Conservation (phyloP, 2,797 vertebrate species). For the Urophycis tenuis region DNA sequence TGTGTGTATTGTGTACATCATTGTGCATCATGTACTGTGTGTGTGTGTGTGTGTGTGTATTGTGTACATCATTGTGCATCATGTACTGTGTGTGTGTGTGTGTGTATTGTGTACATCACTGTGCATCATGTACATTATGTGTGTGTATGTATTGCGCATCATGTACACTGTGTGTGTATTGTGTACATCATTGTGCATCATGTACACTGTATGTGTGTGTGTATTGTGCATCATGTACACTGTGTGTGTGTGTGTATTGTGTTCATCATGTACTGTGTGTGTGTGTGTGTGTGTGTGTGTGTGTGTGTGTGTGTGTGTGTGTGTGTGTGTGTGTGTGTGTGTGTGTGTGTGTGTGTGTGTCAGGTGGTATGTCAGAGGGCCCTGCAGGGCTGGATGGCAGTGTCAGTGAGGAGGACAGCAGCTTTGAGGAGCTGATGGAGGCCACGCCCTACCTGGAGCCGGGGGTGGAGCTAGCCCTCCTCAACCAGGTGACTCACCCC, state of each 20-base stretch:
- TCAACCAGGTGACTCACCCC: constrained; percentile 81
- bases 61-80: no score
- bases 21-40: no score
- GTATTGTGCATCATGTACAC: no score
- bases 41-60: constrained; percentile 1
- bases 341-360: constrained; percentile 8
- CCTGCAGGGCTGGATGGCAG: constrained; percentile 82
- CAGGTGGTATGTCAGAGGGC: constrained; percentile 77
- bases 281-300: not conserved
- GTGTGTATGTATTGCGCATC: no score
- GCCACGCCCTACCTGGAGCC: constrained; percentile 85
- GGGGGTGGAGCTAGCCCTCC: constrained; percentile 84
- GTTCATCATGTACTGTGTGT: not conserved
- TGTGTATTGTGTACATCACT: constrained; percentile 39
- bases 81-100: constrained; percentile 9
- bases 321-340: constrained; percentile 9
- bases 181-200: no score
- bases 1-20: not conserved
- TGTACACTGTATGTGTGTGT: no score
- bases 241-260: no score
- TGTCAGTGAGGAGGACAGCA: constrained; percentile 91
- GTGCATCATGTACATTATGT: no score
- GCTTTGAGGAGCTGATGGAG: constrained; percentile 87
- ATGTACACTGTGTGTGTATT: not conserved
- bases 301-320: not conserved